A percentile compares a stretch with the other conserved stretches of the same genome.
Evolutionary conservation across 2,797 vertebrate genomes (phyloP).

Genomic region (Naso thynnoides): DNA sequence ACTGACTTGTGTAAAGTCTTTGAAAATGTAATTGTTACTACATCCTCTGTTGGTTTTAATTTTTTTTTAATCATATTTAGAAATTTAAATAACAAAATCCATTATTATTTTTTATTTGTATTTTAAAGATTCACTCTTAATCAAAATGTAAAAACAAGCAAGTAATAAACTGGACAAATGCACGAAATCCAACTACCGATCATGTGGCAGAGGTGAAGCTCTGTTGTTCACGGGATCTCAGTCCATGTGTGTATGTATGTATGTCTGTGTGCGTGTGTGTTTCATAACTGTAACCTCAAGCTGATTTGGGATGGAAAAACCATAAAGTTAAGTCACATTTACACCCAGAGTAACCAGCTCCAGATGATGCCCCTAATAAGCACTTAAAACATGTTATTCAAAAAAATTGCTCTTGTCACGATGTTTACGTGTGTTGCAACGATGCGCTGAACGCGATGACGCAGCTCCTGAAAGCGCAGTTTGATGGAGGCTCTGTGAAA

Average conservation of each 20-base stretch:
- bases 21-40: not conserved
- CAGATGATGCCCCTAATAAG: conserved; percentile 62
- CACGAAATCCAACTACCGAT: conserved; percentile 55
- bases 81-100: not conserved
- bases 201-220: conserved; percentile 49
- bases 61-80: not conserved
- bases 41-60: not conserved
- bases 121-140: conserved; percentile 16
- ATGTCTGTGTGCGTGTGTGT: conserved; percentile 31
- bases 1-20: not conserved
- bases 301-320: conserved; percentile 57
- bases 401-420: conserved; percentile 38
- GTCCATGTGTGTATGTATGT: conserved; percentile 22
- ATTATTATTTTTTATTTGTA: not conserved
- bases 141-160: conserved; percentile 12
- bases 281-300: conserved; percentile 57
- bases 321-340: conserved; percentile 58
- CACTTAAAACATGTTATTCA: conserved; percentile 25
- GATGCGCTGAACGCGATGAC: conserved; percentile 11
- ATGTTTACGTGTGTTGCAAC: conserved; percentile 33
- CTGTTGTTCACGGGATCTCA: conserved; percentile 20
- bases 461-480: conserved; percentile 9
- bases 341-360: conserved; percentile 59
- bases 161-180: conserved; percentile 27
- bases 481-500: conserved; percentile 43